Percentiles rank a stretch among this genome's conserved stretches.
Conservation (phyloP, 2,113 vertebrate genomes). For the Alligator mississippiensis region DNA sequence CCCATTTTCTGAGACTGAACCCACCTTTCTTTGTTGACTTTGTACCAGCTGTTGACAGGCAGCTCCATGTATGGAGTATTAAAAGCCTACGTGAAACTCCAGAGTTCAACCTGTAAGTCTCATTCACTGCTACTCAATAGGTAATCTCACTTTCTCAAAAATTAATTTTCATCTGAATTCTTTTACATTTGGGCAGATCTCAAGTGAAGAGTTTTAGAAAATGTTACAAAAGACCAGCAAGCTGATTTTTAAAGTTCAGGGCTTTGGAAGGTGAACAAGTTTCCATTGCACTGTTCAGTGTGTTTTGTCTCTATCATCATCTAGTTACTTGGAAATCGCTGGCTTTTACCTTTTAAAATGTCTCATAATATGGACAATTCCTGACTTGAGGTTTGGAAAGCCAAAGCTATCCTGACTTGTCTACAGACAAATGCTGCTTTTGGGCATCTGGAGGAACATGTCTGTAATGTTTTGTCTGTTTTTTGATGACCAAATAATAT, state of each 20-base stretch:
- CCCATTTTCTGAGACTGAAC: background rate
- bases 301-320: no score
- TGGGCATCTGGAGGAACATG: background rate
- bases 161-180: background rate
- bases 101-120: background rate
- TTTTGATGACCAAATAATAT: background rate
- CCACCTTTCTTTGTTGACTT: background rate
- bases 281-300: background rate
- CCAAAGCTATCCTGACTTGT: background rate
- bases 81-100: background rate
- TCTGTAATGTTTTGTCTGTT: background rate
- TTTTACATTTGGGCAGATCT: background rate
- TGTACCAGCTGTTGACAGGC: background rate
- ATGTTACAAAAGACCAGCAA: background rate
- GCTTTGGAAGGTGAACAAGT: background rate
- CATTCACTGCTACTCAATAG: background rate
- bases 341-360: background rate
- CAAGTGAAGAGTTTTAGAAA: background rate
- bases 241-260: background rate
- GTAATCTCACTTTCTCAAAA: background rate
- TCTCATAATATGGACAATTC: background rate
- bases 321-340: no score
- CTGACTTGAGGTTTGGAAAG: background rate
- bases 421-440: background rate
- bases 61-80: background rate